Evolutionary conservation across 2,797 vertebrate species (phyloP), one percentile per base, ranked within the genome.

Genomic region (Sebastes ruberrimus): DNA sequence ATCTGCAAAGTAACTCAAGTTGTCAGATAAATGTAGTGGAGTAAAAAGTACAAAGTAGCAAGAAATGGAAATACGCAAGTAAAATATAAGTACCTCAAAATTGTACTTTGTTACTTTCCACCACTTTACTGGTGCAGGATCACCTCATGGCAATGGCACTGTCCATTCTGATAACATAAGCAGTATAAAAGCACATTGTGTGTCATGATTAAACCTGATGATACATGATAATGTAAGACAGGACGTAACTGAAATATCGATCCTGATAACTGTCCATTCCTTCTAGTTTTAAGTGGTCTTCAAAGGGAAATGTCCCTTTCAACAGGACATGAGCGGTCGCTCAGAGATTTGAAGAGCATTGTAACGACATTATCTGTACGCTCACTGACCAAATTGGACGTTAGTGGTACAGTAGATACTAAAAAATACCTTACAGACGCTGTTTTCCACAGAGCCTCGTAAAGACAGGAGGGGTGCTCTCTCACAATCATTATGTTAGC

Each of bases 351-450:
- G 14, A 71, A 84, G 46, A 76, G 79, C 53, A 18, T 4, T 22
- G 20, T 80, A 77, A 86, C 38, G 73, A 61, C 27, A 18, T 85
- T 67, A 84, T 81, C 63, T 46, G 22, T 57, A n/a, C 20, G 11
- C 74, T 70, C 38, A 35, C 56, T 10, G 42, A 72, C 62, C 76
- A 65, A 63, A 60, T 2, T 72, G 56, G 74, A 74, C 63, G 10
- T 78, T 84, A 73, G 61, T 22, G 68, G 77, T 46, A 46, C 42
- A 20, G 42, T 2, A 22, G 67, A 82, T 55, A 22, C 69, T 55
- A 46, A 86, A 74, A 78, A 80, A 78, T 20, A 70, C 22, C 20
- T 33, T 4, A 20, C 28, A 59, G 64, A 73, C 1, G 33, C 9
- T 2, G 14, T 74, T 76, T 57, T 74, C 76, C 62, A 35, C 52